These are phyloP conservation scores for Elymnias hypermnestra DNA, from an alignment of 1,140 invertebrate species.

Conservation along the genomic window DNA sequence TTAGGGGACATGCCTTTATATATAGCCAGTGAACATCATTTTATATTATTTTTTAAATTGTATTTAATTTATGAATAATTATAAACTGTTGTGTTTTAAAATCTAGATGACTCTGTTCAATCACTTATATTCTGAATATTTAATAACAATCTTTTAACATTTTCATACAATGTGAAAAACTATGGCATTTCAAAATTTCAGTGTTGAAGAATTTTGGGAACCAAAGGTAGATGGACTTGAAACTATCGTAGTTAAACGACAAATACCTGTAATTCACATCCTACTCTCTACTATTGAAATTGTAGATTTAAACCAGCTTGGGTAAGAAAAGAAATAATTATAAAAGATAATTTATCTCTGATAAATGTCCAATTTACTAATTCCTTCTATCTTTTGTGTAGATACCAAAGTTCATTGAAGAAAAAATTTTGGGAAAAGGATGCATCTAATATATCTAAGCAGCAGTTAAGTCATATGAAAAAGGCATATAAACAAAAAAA, in stretches of 20 bases:
- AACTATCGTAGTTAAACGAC: conserved; percentile 81
- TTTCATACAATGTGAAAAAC: too few species aligned
- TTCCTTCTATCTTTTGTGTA: conserved; percentile 32
- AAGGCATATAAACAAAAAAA: conserved; percentile 59
- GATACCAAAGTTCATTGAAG: conserved; percentile 72
- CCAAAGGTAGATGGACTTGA: conserved; percentile 85
- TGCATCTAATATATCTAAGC: conserved; percentile 29
- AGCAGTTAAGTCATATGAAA: conserved; percentile 45
- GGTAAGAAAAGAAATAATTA: conserved; percentile 33
- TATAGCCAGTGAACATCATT: too few species aligned
- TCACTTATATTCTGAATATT: too few species aligned
- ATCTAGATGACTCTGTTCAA: too few species aligned
- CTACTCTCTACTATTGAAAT: conserved; percentile 78
- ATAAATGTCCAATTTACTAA: background rate
- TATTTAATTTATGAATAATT: too few species aligned
- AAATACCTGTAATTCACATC: conserved; percentile 87
- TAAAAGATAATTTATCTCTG: background rate
- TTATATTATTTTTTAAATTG: too few species aligned
- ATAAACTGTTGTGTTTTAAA: too few species aligned
- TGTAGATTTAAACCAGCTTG: conserved; percentile 49
- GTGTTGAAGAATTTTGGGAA: conserved; percentile 88
- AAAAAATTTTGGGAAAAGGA: conserved; percentile 71
- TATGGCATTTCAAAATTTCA: conserved; percentile 52
- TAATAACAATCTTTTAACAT: background rate
- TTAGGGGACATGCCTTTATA: too few species aligned